A percentile compares a stretch with the other conserved stretches of the same genome.
Evolutionary conservation across 2,888 invertebrate species (phyloP).

Genomic region (Fabriciana adippe): DNA sequence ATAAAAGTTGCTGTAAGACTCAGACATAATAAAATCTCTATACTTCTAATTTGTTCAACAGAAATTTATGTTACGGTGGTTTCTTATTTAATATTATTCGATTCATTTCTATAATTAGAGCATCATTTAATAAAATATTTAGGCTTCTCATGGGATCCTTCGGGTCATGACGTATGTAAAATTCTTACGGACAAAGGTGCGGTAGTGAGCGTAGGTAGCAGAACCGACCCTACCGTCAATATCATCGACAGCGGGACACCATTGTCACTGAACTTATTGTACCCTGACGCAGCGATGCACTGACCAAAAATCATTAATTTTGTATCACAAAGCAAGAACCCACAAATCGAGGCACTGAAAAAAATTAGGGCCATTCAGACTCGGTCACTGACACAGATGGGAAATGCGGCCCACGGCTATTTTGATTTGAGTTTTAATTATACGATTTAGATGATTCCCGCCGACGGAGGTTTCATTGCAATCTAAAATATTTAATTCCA

Average conservation of each 20-base stretch:
- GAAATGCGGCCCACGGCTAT: constrained; percentile 56
- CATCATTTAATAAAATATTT: constrained; percentile 60
- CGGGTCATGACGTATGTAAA: constrained; percentile 71
- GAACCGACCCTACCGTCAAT: constrained; percentile 68
- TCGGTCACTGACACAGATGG: constrained; percentile 72
- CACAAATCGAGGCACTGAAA: constrained; percentile 78
- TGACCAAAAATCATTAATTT: constrained; percentile 82
- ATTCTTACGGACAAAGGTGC: constrained; percentile 69
- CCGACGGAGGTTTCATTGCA: constrained; percentile 23
- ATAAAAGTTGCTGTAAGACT: too few relatives aligned
- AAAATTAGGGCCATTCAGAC: constrained; percentile 74
- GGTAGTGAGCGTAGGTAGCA: constrained; percentile 73
- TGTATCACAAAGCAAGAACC: constrained; percentile 80
- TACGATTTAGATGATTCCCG: constrained; percentile 46
- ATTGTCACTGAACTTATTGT: constrained; percentile 76
- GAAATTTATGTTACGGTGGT: too few relatives aligned
- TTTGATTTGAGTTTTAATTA: constrained; percentile 73
- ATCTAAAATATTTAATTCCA: constrained; percentile 17
- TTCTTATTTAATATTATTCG: constrained; percentile 28
- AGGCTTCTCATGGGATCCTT: constrained; percentile 66
- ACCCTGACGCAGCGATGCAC: constrained; percentile 67
- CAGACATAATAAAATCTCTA: too few relatives aligned
- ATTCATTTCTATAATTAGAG: constrained; percentile 57
- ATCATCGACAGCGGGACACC: constrained; percentile 79
- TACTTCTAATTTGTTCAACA: too few relatives aligned